phyloP scores from a whole-genome alignment of 2,113 vertebrate species.

The Cricetomys ansorgei region DNA sequence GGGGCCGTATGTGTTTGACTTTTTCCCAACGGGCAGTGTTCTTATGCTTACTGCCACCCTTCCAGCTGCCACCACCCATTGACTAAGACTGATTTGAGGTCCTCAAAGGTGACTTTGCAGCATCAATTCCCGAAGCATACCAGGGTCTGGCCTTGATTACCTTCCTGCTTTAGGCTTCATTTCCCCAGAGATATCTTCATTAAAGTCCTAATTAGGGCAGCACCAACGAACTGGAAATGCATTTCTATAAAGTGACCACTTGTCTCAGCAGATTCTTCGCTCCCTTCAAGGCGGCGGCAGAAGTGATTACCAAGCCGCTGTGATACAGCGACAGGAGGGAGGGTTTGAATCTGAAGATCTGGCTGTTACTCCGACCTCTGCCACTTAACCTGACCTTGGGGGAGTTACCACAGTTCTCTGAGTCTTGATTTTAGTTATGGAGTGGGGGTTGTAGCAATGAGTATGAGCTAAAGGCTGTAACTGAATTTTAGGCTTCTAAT shows the following conservation, averaged over 20 bases:
- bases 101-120: slow-evolving; percentile 37
- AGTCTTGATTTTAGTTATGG: background rate
- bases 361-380: background rate
- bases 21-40: background rate
- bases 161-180: slow-evolving; percentile 9
- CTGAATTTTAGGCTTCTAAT: background rate
- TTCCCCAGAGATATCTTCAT: slow-evolving; percentile 65
- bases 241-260: background rate
- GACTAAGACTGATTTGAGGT: slow-evolving; percentile 12
- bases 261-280: slow-evolving; percentile 52
- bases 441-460: background rate
- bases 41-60: background rate
- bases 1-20: background rate
- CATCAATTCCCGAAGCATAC: background rate
- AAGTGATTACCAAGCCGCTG: background rate
- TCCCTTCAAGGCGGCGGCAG: slow-evolving; percentile 12
- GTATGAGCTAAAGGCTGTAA: background rate
- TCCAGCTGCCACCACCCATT: background rate
- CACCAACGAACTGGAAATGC: slow-evolving; percentile 34
- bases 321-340: background rate
- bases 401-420: background rate
- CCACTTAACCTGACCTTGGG: background rate
- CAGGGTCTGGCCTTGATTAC: slow-evolving; percentile 42
- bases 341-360: background rate
- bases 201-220: slow-evolving; percentile 73